phyloP scores from a whole-genome alignment of 1,140 invertebrate species.

The Leucophenga varia region DNA sequence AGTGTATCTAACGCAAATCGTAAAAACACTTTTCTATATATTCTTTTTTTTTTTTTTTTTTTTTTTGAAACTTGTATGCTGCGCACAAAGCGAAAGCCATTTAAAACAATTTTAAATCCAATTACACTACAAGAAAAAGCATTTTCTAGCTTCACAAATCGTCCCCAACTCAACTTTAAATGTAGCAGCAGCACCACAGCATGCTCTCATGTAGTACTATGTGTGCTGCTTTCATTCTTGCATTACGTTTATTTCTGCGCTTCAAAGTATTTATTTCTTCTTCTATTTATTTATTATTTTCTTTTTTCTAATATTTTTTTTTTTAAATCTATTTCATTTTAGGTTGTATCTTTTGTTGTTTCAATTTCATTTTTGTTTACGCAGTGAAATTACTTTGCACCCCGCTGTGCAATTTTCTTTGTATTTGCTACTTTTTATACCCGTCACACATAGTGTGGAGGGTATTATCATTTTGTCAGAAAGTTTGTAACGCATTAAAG shows the following conservation, averaged over 20 bases:
- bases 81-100: constrained; percentile 12
- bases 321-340: background rate
- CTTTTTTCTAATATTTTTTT: background rate
- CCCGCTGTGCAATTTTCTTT: background rate
- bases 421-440: background rate
- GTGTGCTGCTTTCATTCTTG: no score
- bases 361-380: constrained; percentile 1
- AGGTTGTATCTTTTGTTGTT: background rate
- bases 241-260: no score
- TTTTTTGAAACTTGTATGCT: no score
- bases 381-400: background rate
- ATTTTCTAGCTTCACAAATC: constrained; percentile 31
- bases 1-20: constrained; percentile 8
- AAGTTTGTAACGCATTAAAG: no score
- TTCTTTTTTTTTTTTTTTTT: no score
- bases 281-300: constrained; percentile 28
- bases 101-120: constrained; percentile 50
- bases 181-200: no score
- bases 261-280: no score
- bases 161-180: no score
- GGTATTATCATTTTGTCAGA: no score
- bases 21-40: no score
- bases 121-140: constrained; percentile 45
- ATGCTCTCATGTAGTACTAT: no score
- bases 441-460: no score